A percentile compares a stretch with the other conserved stretches of the same genome.
These are phyloP conservation scores for Diadema setosum DNA, from an alignment of 35 echinoderm and acorn worm species.

Conservation along the genomic window DNA sequence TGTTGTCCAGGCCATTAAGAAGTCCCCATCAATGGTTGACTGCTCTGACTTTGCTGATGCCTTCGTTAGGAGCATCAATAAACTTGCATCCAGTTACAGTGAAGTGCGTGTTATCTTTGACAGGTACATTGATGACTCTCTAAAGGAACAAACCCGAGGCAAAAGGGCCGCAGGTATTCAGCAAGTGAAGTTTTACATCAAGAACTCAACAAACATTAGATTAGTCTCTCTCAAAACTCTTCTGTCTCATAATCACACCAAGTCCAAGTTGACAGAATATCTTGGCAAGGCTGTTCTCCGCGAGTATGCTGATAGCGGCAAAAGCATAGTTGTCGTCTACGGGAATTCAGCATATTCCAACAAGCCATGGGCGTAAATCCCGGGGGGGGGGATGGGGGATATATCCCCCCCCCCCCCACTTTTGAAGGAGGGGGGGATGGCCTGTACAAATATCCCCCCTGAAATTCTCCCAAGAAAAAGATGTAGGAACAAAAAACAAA, in stretches of 20 bases:
- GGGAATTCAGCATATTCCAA: slow-evolving; percentile 17
- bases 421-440: too few species aligned
- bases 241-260: slow-evolving; percentile 3
- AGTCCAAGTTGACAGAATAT: slow-evolving; percentile 46
- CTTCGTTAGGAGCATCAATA: slow-evolving; percentile 25
- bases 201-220: slow-evolving; percentile 38
- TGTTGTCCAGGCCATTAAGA: slow-evolving; percentile 47
- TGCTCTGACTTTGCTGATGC: slow-evolving; percentile 42
- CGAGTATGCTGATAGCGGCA: slow-evolving; percentile 34
- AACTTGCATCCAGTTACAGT: not conserved
- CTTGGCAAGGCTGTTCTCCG: slow-evolving; percentile 35
- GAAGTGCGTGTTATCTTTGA: slow-evolving; percentile 32
- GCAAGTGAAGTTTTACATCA: slow-evolving; percentile 30
- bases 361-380: too few species aligned
- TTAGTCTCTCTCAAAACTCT: slow-evolving; percentile 28
- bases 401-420: too few species aligned
- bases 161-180: slow-evolving; percentile 33
- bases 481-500: too few species aligned
- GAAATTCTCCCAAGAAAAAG: too few species aligned
- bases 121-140: slow-evolving; percentile 60
- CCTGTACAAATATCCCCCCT: too few species aligned
- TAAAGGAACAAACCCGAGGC: slow-evolving; percentile 51
- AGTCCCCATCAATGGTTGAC: slow-evolving; percentile 19
- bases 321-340: slow-evolving; percentile 31
- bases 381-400: too few species aligned